Percentiles rank a stretch among this genome's conserved stretches.
Conservation (phyloP, 2,113 vertebrate genomes). For the Neolamprologus brichardi region DNA sequence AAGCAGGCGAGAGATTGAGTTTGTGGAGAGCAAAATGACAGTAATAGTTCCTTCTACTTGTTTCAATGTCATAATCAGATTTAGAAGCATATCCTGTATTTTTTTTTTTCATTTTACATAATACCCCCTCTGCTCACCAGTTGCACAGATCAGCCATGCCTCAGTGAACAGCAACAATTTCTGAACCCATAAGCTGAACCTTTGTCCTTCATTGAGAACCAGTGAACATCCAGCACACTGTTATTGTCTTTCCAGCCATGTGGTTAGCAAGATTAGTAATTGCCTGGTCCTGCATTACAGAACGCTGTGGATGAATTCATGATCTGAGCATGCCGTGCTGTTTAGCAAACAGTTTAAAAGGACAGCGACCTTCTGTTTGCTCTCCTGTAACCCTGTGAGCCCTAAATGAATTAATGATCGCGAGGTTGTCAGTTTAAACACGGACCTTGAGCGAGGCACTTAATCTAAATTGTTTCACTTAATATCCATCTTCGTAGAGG, state of each 20-base stretch:
- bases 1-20: neutral
- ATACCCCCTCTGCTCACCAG: conserved; percentile 32
- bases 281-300: conserved; percentile 18
- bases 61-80: conserved; percentile 30
- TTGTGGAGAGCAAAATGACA: neutral
- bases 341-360: conserved; percentile 46
- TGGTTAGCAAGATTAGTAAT: conserved; percentile 47
- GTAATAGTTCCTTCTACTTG: neutral
- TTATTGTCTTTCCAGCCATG: conserved; percentile 51
- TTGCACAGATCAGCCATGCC: conserved; percentile 43
- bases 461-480: conserved; percentile 58
- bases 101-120: conserved; percentile 6
- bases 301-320: conserved; percentile 21
- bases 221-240: conserved; percentile 33
- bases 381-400: conserved; percentile 27
- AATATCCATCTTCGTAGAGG: conserved; percentile 63
- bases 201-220: conserved; percentile 58
- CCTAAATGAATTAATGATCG: conserved; percentile 64
- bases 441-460: conserved; percentile 59
- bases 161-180: conserved; percentile 34
- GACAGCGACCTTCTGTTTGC: conserved; percentile 51
- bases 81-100: conserved; percentile 19
- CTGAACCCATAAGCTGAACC: conserved; percentile 33
- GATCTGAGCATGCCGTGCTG: conserved; percentile 19
- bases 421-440: conserved; percentile 55